Evolutionary conservation across 2,113 vertebrate genomes (phyloP).

Genomic region (Bolborhynchus lineola): DNA sequence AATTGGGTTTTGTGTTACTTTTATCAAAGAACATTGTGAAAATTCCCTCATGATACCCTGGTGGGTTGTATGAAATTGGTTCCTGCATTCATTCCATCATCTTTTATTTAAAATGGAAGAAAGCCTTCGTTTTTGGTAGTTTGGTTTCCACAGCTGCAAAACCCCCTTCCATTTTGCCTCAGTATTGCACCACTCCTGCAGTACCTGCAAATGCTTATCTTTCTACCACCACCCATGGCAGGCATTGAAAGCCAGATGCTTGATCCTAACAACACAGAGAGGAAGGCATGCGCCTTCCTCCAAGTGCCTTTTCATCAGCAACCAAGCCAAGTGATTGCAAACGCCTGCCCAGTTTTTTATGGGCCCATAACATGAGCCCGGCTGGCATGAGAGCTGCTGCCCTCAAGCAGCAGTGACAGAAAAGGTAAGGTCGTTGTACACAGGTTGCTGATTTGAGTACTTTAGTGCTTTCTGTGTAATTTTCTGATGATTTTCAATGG

Average conservation of each 20-base stretch:
- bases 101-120: slow-evolving; percentile 1
- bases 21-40: not conserved
- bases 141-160: not conserved
- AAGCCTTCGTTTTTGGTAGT: not conserved
- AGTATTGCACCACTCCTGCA: not conserved
- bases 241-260: not conserved
- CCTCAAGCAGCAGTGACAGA: slow-evolving; percentile 6
- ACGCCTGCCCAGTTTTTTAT: not conserved
- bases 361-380: not conserved
- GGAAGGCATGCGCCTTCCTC: slow-evolving; percentile 32
- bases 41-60: rapidly evolving
- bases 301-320: slow-evolving; percentile 26
- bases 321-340: slow-evolving; percentile 36
- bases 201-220: not conserved
- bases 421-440: slow-evolving; percentile 43
- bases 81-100: not conserved
- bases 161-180: not conserved
- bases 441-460: not conserved
- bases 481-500: not conserved
- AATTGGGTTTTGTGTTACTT: not conserved
- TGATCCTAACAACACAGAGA: not conserved
- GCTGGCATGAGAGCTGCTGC: slow-evolving; percentile 28
- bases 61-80: not conserved
- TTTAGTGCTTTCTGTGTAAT: not conserved
- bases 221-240: not conserved